These are phyloP conservation scores for Parazoanthus darwini DNA, from an alignment of 92 coral and sea anemone genomes.

Conservation along the genomic window DNA sequence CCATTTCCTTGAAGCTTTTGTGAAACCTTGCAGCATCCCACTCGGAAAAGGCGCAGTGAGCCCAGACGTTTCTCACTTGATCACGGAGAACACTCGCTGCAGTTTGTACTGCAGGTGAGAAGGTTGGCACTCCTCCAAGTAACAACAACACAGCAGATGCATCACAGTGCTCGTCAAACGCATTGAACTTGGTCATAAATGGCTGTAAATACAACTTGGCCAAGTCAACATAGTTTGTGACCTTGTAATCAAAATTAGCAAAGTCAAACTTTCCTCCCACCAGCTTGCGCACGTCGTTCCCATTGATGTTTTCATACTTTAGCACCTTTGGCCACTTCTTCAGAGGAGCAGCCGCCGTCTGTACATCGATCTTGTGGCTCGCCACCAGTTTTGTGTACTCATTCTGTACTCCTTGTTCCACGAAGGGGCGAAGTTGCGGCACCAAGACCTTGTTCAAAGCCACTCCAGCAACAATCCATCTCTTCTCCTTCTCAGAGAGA, in stretches of 20 bases:
- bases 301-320: constrained; percentile 51
- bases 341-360: not conserved
- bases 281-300: not conserved
- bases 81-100: constrained; percentile 53
- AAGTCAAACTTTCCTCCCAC: constrained; percentile 26
- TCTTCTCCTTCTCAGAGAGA: constrained; percentile 28
- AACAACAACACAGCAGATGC: constrained; percentile 56
- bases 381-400: constrained; percentile 5
- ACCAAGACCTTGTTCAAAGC: constrained; percentile 35
- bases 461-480: constrained; percentile 26
- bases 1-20: constrained; percentile 40
- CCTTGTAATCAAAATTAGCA: constrained; percentile 48
- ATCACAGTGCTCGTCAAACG: constrained; percentile 61
- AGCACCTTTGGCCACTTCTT: not conserved
- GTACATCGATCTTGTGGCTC: not conserved
- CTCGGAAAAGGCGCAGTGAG: constrained; percentile 50
- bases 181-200: constrained; percentile 53
- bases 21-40: constrained; percentile 47
- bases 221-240: constrained; percentile 46
- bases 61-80: constrained; percentile 57
- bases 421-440: constrained; percentile 6
- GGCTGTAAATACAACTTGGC: constrained; percentile 50
- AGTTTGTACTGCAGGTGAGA: constrained; percentile 43
- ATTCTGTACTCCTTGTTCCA: not conserved
- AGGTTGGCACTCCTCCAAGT: constrained; percentile 56